These are phyloP conservation scores for Stigmatopora nigra DNA, from an alignment of 2,113 vertebrate genomes.

Conservation along the genomic window DNA sequence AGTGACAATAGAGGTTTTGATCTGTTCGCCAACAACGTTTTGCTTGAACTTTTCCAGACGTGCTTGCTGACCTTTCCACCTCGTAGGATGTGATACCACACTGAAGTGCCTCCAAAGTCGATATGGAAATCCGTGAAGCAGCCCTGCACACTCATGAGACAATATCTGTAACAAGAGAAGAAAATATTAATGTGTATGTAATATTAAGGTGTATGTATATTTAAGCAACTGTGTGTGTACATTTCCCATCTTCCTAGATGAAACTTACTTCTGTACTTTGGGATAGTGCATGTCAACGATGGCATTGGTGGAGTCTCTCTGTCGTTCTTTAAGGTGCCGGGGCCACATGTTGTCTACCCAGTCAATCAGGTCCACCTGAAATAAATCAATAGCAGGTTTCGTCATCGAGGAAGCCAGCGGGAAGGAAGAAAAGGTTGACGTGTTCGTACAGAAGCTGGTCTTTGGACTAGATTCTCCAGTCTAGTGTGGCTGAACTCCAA, in stretches of 20 bases:
- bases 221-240: background rate
- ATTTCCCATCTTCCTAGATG: background rate
- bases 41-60: background rate
- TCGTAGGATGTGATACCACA: conserved; percentile 96
- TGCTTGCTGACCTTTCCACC: conserved; percentile 85
- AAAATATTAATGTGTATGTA: conserved; percentile 7
- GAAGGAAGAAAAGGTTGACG: background rate
- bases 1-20: too few species aligned
- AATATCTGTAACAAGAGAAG: conserved; percentile 75
- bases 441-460: conserved; percentile 80
- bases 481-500: conserved; percentile 97
- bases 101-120: conserved; percentile 96
- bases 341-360: conserved; percentile 99
- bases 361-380: conserved; percentile 94
- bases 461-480: conserved; percentile 92
- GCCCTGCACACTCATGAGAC: conserved; percentile 97
- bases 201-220: background rate
- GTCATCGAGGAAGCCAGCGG: background rate
- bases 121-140: conserved; percentile 99
- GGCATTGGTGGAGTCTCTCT: conserved; percentile 93
- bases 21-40: too few species aligned
- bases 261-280: conserved; percentile 93
- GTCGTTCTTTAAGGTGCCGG: conserved; percentile 92
- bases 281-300: conserved; percentile 99
- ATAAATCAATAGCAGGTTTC: background rate